phyloP scores from a whole-genome alignment of 2,888 invertebrate species.

The Sericinus montela region DNA sequence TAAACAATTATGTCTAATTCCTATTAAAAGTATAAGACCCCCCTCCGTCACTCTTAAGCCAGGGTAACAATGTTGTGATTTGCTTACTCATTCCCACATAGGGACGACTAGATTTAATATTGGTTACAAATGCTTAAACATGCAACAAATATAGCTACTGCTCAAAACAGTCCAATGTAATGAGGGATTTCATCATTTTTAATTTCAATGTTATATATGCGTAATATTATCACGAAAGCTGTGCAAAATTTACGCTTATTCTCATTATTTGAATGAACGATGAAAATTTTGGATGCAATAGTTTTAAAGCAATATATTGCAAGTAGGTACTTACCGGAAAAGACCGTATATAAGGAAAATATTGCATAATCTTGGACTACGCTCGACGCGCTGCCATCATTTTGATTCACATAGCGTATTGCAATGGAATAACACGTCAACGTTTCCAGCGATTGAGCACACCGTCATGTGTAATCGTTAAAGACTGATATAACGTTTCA shows the following conservation, averaged over 20 bases:
- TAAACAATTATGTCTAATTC: no score
- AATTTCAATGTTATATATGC: background rate
- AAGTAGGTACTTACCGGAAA: constrained; percentile 51
- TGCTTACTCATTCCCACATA: background rate
- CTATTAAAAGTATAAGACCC: no score
- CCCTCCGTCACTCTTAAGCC: no score
- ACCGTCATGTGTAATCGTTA: constrained; percentile 7
- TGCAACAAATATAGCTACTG: constrained; percentile 59
- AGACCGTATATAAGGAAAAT: constrained; percentile 38
- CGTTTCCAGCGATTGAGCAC: constrained; percentile 29
- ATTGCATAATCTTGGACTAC: constrained; percentile 60
- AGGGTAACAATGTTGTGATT: no score
- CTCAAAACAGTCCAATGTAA: constrained; percentile 26
- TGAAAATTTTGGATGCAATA: no score
- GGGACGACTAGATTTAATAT: background rate
- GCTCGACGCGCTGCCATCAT: constrained; percentile 35
- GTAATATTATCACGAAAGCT: no score
- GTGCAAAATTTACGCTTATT: no score
- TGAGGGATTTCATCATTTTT: constrained; percentile 15
- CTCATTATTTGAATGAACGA: no score
- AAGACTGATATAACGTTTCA: constrained; percentile 7
- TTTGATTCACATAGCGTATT: constrained; percentile 43
- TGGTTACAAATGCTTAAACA: constrained; percentile 29
- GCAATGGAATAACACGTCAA: constrained; percentile 38
- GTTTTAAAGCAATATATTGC: constrained; percentile 18